These are phyloP conservation scores for Patiria pectinifera DNA, from an alignment of 53 echinoderm and acorn worm species.

Conservation along the genomic window DNA sequence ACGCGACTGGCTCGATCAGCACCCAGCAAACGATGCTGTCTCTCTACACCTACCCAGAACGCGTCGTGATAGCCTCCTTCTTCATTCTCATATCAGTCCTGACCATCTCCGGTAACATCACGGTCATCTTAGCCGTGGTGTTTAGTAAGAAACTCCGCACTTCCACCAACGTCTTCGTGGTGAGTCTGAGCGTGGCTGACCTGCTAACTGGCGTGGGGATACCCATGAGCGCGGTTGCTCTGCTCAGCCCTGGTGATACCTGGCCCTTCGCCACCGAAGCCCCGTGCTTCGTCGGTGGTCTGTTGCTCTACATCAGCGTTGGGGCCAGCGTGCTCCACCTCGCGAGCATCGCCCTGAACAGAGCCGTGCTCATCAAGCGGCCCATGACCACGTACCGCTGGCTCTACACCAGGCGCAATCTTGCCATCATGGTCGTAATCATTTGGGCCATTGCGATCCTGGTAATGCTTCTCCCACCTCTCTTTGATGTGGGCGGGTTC, in stretches of 20 bases:
- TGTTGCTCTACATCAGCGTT: conserved; percentile 45
- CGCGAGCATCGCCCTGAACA: conserved; percentile 67
- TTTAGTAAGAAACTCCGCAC: conserved; percentile 66
- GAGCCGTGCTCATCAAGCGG: conserved; percentile 57
- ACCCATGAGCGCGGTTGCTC: conserved; percentile 51
- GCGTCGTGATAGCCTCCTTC: conserved; percentile 20
- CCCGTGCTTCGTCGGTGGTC: conserved; percentile 54
- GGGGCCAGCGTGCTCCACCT: conserved; percentile 66
- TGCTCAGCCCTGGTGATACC: conserved; percentile 46
- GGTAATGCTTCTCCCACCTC: conserved; percentile 39
- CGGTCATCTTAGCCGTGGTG: conserved; percentile 70
- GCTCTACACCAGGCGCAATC: conserved; percentile 55
- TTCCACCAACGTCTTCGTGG: conserved; percentile 75
- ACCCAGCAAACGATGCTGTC: no score
- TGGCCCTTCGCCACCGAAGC: conserved; percentile 63
- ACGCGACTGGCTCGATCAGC: no score
- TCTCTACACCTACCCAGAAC: conserved; percentile 33
- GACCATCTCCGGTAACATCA: conserved; percentile 62
- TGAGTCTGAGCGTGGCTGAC: conserved; percentile 72
- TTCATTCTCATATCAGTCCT: conserved; percentile 54
- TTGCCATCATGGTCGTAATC: conserved; percentile 43
- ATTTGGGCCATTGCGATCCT: conserved; percentile 55
- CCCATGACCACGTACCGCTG: conserved; percentile 48
- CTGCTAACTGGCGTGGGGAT: conserved; percentile 54
- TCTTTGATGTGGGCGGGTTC: conserved; percentile 54